Percentiles rank a stretch among this genome's conserved stretches.
Conservation (phyloP, 1,140 invertebrate genomes). For the Drosophila watanabei region DNA sequence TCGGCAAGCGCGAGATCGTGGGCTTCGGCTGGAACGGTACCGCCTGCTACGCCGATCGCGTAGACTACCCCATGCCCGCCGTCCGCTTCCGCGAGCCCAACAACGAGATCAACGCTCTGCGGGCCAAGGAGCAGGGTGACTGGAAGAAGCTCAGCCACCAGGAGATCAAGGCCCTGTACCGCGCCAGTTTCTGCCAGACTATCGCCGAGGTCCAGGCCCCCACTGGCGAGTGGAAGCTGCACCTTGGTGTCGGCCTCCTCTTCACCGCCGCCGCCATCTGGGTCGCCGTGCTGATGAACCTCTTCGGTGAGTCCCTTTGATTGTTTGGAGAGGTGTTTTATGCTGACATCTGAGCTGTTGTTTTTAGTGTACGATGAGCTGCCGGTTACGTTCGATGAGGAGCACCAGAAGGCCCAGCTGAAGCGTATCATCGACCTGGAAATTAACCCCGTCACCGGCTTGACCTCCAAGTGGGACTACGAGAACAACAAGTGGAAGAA, state of each 20-base stretch:
- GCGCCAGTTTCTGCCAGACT: constrained; percentile 96
- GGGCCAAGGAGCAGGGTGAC: constrained; percentile 97
- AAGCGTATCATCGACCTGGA: constrained; percentile 92
- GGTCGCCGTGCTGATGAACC: constrained; percentile 90
- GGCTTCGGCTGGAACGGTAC: constrained; percentile 95
- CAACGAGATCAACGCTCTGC: constrained; percentile 89
- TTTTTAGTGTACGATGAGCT: constrained; percentile 90
- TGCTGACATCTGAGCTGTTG: background rate
- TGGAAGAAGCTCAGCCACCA: constrained; percentile 96
- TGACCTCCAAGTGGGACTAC: constrained; percentile 90
- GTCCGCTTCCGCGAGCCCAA: constrained; percentile 92
- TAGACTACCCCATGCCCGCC: constrained; percentile 95
- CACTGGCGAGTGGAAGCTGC: constrained; percentile 95
- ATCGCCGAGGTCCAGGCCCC: constrained; percentile 95
- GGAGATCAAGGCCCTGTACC: constrained; percentile 97
- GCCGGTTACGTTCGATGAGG: constrained; percentile 91
- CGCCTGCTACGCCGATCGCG: constrained; percentile 92
- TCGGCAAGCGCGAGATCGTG: constrained; percentile 96
- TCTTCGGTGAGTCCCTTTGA: constrained; percentile 88
- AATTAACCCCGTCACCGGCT: constrained; percentile 92
- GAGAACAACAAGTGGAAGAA: constrained; percentile 90
- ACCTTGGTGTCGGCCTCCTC: constrained; percentile 88
- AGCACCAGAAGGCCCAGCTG: constrained; percentile 91
- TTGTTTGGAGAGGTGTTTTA: background rate
- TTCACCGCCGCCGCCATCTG: constrained; percentile 89